Evolutionary conservation across 1,140 invertebrate species (phyloP).

Genomic region (Leptestheria dahalacensis): DNA sequence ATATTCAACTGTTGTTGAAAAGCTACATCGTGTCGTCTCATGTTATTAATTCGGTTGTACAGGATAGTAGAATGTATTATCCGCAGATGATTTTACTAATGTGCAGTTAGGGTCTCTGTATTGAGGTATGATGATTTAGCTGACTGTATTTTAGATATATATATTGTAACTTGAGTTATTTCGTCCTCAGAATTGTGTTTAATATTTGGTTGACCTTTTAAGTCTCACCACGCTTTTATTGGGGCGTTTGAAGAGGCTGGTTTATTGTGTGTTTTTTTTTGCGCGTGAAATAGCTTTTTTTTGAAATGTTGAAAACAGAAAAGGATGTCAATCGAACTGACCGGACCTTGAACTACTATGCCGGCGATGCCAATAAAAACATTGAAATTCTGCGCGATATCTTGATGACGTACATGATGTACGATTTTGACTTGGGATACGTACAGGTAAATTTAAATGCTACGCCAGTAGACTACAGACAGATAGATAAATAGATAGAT

Average conservation of each 20-base stretch:
- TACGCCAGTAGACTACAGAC: too few relatives aligned
- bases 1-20: too few relatives aligned
- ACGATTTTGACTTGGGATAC: slow-evolving; percentile 95
- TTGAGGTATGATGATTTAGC: too few relatives aligned
- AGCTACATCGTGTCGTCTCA: too few relatives aligned
- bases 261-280: background rate
- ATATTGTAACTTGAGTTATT: too few relatives aligned
- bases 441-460: slow-evolving; percentile 40
- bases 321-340: slow-evolving; percentile 97
- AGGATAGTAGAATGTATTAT: too few relatives aligned
- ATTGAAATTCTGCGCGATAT: slow-evolving; percentile 72
- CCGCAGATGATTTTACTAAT: too few relatives aligned
- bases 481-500: too few relatives aligned
- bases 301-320: slow-evolving; percentile 40
- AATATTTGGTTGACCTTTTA: slow-evolving; percentile 11
- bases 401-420: slow-evolving; percentile 99
- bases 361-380: slow-evolving; percentile 81
- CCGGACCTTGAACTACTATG: slow-evolving; percentile 74
- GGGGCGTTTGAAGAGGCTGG: background rate
- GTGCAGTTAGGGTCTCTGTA: too few relatives aligned
- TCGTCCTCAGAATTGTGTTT: background rate
- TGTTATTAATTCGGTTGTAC: too few relatives aligned
- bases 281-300: background rate
- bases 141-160: too few relatives aligned
- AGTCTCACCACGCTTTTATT: background rate